phyloP scores from a whole-genome alignment of 2,797 vertebrate genomes.

The Loriculus beryllinus region DNA sequence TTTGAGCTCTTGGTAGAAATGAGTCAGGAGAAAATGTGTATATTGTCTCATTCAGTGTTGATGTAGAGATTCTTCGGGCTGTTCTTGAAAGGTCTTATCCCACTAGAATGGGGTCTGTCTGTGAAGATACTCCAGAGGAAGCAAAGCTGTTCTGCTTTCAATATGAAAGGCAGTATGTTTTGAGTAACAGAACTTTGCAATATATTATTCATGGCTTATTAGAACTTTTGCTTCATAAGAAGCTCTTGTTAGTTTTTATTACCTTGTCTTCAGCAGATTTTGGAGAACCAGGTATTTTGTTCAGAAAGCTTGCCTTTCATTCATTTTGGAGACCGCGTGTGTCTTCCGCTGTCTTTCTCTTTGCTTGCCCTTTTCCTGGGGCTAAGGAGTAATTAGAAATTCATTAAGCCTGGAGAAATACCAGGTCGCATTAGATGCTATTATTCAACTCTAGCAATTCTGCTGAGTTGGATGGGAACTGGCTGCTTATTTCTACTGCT shows the following conservation, averaged over 20 bases:
- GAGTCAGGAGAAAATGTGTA: not conserved
- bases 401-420: not conserved
- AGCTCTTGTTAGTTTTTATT: not conserved
- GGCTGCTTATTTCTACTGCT: not conserved
- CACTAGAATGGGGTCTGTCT: not conserved
- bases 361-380: slow-evolving; percentile 23
- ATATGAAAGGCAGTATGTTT: not conserved
- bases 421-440: not conserved
- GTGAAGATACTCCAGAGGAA: not conserved
- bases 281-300: not conserved
- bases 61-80: not conserved
- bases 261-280: not conserved
- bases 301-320: not conserved
- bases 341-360: not conserved
- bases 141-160: slow-evolving; percentile 1
- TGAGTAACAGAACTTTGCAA: not conserved
- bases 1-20: not conserved
- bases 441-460: not conserved
- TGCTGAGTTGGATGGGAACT: not conserved
- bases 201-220: not conserved
- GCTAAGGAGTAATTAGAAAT: slow-evolving; percentile 16
- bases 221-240: not conserved
- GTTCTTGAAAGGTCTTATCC: not conserved
- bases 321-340: not conserved
- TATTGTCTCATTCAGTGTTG: not conserved